These are phyloP conservation scores for Digitonthophagus gazella DNA, from an alignment of 2,888 invertebrate species.

Conservation along the genomic window DNA sequence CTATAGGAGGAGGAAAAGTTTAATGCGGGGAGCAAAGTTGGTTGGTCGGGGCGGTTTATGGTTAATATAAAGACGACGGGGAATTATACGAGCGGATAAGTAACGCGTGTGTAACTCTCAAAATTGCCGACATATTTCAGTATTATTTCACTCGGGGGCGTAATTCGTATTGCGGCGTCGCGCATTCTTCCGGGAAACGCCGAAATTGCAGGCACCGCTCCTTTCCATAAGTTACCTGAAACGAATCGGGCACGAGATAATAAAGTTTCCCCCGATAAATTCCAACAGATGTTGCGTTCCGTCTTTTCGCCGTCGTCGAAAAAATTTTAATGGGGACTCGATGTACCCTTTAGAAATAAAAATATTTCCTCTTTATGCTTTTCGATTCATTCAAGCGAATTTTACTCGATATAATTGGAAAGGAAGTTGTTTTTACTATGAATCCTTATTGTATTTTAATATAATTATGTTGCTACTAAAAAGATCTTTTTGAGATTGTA, in stretches of 20 bases:
- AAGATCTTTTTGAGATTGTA: background rate
- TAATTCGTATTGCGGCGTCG: conserved; percentile 12
- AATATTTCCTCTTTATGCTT: background rate
- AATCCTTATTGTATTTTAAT: background rate
- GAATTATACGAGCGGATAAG: conserved; percentile 8
- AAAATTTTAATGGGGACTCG: background rate
- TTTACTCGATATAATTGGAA: background rate
- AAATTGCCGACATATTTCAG: conserved; percentile 14
- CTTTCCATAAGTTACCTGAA: conserved; percentile 8
- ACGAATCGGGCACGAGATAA: conserved; percentile 16
- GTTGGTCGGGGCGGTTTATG: background rate
- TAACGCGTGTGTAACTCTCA: conserved; percentile 12
- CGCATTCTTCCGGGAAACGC: conserved; percentile 12
- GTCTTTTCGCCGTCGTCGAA: background rate
- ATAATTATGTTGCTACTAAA: background rate
- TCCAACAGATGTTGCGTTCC: conserved; percentile 12
- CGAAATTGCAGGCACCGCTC: conserved; percentile 8
- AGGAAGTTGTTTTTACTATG: background rate
- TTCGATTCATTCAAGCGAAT: background rate
- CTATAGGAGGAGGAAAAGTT: conserved; percentile 8
- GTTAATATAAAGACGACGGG: conserved; percentile 6
- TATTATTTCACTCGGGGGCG: conserved; percentile 9
- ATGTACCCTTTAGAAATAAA: background rate
- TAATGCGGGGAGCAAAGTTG: background rate
- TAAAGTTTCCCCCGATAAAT: conserved; percentile 14